Conservation (phyloP, 2,113 vertebrate genomes). For the Uropsilus gracilis region DNA sequence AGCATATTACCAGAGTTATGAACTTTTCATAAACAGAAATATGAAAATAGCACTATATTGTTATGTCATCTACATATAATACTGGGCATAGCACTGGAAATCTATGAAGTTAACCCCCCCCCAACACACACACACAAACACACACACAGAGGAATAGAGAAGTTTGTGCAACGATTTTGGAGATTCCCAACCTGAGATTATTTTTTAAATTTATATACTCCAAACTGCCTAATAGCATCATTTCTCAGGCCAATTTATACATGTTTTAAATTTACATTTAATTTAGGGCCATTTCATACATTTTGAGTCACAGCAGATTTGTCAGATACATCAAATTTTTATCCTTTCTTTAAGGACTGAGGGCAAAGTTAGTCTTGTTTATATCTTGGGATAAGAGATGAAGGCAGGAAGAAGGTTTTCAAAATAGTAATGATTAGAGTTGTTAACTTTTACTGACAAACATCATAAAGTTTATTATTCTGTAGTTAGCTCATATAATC, state of each 20-base stretch:
- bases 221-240: neutral
- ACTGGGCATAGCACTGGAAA: neutral
- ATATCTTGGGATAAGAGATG: neutral
- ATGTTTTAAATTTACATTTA: slow-evolving; percentile 48
- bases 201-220: slow-evolving; percentile 10
- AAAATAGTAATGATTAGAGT: slow-evolving; percentile 18
- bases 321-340: neutral
- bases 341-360: neutral
- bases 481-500: neutral
- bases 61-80: neutral
- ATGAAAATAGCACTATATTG: neutral
- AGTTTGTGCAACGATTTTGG: neutral
- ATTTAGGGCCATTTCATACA: slow-evolving; percentile 6
- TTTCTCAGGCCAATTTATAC: neutral
- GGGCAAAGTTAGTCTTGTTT: slow-evolving; percentile 18
- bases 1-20: neutral
- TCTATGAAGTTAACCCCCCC: neutral
- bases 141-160: too few relatives aligned
- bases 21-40: slow-evolving; percentile 29
- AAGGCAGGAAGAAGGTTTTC: slow-evolving; percentile 50
- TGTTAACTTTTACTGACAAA: slow-evolving; percentile 1
- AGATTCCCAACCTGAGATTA: neutral
- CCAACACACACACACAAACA: too few relatives aligned
- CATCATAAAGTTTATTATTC: neutral
- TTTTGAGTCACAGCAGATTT: slow-evolving; percentile 37